Percentiles rank a stretch among this genome's conserved stretches.
These are phyloP conservation scores for Microtus richardsoni DNA, from an alignment of 2,113 vertebrate genomes.

Conservation along the genomic window DNA sequence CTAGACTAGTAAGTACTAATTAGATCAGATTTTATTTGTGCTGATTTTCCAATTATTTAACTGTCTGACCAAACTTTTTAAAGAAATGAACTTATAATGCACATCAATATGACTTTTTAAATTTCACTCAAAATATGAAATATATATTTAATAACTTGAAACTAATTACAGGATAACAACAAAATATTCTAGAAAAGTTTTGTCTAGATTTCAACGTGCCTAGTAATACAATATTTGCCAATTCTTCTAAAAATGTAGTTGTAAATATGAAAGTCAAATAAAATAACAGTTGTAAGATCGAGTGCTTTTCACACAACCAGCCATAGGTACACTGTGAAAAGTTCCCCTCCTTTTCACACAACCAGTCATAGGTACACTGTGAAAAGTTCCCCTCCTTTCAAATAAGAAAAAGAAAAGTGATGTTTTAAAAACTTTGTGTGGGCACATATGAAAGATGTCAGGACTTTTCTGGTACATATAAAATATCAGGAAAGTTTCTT, in stretches of 20 bases:
- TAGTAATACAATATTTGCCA: not conserved
- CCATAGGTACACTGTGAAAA: not conserved
- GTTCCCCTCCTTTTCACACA: not conserved
- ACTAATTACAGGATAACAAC: not conserved
- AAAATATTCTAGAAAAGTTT: not conserved
- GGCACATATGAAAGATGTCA: not conserved
- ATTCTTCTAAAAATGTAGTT: not conserved
- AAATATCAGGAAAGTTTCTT: slow-evolving; percentile 30
- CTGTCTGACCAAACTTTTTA: not conserved
- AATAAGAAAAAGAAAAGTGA: not conserved
- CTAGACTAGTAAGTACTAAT: not conserved
- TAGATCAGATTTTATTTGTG: not conserved
- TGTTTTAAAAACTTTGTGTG: not conserved
- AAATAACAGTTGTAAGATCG: not conserved
- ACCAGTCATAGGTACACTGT: not conserved
- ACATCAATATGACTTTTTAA: not conserved
- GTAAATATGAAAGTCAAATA: not conserved
- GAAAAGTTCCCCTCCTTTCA: not conserved
- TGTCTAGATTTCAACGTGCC: not conserved
- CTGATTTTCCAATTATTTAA: not conserved
- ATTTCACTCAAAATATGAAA: not conserved
- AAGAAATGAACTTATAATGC: not conserved
- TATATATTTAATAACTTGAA: not conserved
- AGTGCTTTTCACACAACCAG: not conserved
- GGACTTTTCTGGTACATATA: not conserved